Conservation (phyloP, 2,888 invertebrate genomes). For the Aleiodes leptofemur region DNA sequence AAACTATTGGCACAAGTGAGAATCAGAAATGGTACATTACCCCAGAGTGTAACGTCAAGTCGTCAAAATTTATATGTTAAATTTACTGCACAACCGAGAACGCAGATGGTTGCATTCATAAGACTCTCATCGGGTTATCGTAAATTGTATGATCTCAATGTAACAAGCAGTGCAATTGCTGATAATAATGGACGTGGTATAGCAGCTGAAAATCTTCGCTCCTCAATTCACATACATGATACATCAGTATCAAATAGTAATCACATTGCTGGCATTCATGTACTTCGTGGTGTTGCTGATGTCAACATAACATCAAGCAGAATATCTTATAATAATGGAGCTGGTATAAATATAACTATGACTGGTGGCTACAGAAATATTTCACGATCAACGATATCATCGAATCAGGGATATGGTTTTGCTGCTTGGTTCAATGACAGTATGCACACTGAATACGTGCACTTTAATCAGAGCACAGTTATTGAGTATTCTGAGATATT, state of each 20-base stretch:
- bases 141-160: slow-evolving; percentile 89
- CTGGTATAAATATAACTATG: slow-evolving; percentile 96
- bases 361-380: slow-evolving; percentile 96
- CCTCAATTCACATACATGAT: slow-evolving; percentile 89
- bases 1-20: slow-evolving; percentile 83
- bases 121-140: slow-evolving; percentile 85
- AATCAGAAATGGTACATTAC: slow-evolving; percentile 90
- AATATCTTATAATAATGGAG: slow-evolving; percentile 93
- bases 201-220: slow-evolving; percentile 92
- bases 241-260: slow-evolving; percentile 91
- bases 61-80: slow-evolving; percentile 87
- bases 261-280: slow-evolving; percentile 93
- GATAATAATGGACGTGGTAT: slow-evolving; percentile 97
- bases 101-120: slow-evolving; percentile 86
- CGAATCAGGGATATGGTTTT: slow-evolving; percentile 92
- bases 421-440: slow-evolving; percentile 95
- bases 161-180: slow-evolving; percentile 89
- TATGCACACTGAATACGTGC: slow-evolving; percentile 84
- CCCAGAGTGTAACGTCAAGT: slow-evolving; percentile 91
- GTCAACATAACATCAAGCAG: slow-evolving; percentile 94
- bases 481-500: slow-evolving; percentile 92
- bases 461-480: slow-evolving; percentile 90
- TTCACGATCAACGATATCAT: slow-evolving; percentile 89
- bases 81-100: slow-evolving; percentile 85
- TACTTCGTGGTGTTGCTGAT: slow-evolving; percentile 94